Base-by-base conservation (phyloP, 2,797 vertebrate genomes). In the Sebastiscus albofasciatus region DNA sequence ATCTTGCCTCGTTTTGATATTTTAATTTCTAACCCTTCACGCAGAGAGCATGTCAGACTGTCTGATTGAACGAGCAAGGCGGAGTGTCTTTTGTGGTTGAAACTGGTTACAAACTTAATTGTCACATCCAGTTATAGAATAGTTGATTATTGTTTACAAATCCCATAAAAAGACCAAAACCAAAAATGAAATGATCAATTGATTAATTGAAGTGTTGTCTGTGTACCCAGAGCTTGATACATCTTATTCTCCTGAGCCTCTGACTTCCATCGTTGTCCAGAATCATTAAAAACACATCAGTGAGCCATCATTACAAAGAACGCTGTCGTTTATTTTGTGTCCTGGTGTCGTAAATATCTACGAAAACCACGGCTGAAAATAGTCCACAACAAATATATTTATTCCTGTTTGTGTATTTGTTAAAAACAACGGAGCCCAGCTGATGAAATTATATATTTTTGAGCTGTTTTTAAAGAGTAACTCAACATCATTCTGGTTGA, bases 1-100 rank as follows among this genome's bases (percentile, higher is more conserved):
- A 24, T 75, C 56, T 75, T 24, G 22, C 20, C 10, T 33, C 55
- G 36, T 56, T 74, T 79, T 72, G 67, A 77, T 75, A 9, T 81
- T 80, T 75, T 31, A 1, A 18, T 74, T 83, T 81, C 33, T 31
- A 10, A 1, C 16, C 2, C 20, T 67, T 56, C 66, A 71, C 14
- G 49, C 24, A 60, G 67, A 81, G 66, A 46, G 18, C 16, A n/a
- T 8, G 42, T 54, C 24, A 46, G 62, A 16, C 66, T 31, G n/a
- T 42, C n/a, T 71, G 68, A 71, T 16, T 20, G 67, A n/a, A 31
- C 2, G 22, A 79, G 31, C 34, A 1, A 52, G 31, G 26, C 31
- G 1, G 12, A 4, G 13, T 26, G 3, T 68, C n/a, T 1, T 65
- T 34, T 68, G 11, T 20, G 27, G 34, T 66, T 8, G 9, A 52